phyloP scores from a whole-genome alignment of 1,140 invertebrate species.

The Tetragonula clypearis region DNA sequence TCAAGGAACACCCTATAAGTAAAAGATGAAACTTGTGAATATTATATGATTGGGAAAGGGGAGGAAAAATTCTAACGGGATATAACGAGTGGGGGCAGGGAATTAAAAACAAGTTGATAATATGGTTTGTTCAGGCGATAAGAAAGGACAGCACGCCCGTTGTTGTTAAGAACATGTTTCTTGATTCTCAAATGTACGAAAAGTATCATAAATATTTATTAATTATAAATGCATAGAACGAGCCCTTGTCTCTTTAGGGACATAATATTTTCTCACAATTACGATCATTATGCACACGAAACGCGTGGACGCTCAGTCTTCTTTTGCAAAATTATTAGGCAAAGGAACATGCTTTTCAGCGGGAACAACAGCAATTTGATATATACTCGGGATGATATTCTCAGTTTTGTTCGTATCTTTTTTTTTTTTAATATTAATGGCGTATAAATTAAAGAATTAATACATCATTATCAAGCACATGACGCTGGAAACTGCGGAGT shows the following conservation, averaged over 20 bases:
- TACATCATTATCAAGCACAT: neutral
- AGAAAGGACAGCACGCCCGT: slow-evolving; percentile 37
- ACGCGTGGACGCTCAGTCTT: neutral
- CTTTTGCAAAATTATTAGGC: neutral
- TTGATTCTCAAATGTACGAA: slow-evolving; percentile 16
- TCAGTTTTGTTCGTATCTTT: neutral
- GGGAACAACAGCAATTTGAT: neutral
- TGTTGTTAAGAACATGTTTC: slow-evolving; percentile 23
- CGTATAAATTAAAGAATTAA: neutral
- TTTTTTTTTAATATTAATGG: neutral
- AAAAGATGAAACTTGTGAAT: slow-evolving; percentile 55
- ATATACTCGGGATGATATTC: too few relatives aligned
- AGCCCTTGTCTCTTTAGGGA: neutral
- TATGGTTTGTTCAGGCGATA: slow-evolving; percentile 33
- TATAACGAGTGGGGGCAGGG: slow-evolving; percentile 10
- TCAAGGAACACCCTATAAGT: slow-evolving; percentile 44
- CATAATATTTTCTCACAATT: neutral
- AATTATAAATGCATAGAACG: neutral
- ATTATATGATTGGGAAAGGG: slow-evolving; percentile 55
- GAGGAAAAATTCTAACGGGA: slow-evolving; percentile 49
- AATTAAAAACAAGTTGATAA: slow-evolving; percentile 56
- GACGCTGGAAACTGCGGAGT: neutral
- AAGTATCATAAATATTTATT: slow-evolving; percentile 39
- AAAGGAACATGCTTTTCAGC: neutral
- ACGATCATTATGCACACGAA: neutral